Evolutionary conservation across 2,113 vertebrate genomes (phyloP), one percentile per base, ranked within the genome.

Genomic region (Gymnobelideus leadbeateri): DNA sequence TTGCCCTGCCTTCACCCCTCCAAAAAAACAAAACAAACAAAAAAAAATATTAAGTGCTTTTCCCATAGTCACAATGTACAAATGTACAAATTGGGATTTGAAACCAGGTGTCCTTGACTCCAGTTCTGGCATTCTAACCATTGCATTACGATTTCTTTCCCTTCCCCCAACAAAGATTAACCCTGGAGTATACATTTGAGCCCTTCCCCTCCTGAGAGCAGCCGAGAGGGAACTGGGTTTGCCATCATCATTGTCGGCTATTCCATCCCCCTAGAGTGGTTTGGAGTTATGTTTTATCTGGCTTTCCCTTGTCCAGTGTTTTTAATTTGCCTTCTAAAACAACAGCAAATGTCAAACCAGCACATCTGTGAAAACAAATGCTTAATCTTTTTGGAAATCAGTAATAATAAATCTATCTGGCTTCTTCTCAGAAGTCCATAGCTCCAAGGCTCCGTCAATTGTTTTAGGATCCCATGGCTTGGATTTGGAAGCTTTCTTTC

Each of bases 241-340:
- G 49, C 51, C 49, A 93, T 95, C 94, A 95, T 92, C 55, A 95
- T 96, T 96, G 96, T 97, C 95, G 89, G 91, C 93, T 93, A 92
- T 68, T 97, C 90, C 12, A 3, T 92, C 49, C 94, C 93, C 97
- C 68, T 46, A 93, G 95, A 96, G 61, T 91, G 47, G 53, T 94
- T 92, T 91, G 92, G 92, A 97, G 89, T 97, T 89, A 50, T 90
- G 91, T 5, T 97, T 94, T 89, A 46, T 97, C 96, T 98, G 98
- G 96, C 92, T 91, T 37, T 96, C 93, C 92, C 92, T 93, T 96
- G 95, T 94, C 96, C 93, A 96, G 53, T 97, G 90, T 89, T 98
- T 98, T 98, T 96, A 96, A 97, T 98, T 98, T 96, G 93, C 68
- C 92, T 96, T 97, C 98, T 96, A 93, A 95, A 97, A 93, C 54